Percentiles rank a stretch among this genome's conserved stretches.
phyloP scores from a whole-genome alignment of 2,797 vertebrate genomes.

The Glyptemys insculpta region DNA sequence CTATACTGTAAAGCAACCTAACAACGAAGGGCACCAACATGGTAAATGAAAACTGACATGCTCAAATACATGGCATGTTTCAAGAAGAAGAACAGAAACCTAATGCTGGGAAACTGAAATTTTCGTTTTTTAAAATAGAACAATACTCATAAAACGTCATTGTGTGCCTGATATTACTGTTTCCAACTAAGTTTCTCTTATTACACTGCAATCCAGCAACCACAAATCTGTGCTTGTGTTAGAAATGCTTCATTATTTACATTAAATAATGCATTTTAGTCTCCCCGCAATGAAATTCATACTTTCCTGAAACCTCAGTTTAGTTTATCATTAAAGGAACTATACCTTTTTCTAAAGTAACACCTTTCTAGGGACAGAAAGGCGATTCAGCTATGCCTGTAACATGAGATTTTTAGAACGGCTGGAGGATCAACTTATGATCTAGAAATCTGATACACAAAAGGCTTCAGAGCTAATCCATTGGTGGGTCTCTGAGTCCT shows the following conservation, averaged over 20 bases:
- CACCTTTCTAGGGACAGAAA: conserved; percentile 13
- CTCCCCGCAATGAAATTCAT: neutral
- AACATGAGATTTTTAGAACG: conserved; percentile 48
- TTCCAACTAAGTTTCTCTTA: neutral
- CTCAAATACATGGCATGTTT: neutral
- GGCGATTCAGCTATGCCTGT: neutral
- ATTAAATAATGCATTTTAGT: neutral
- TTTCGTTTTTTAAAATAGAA: neutral
- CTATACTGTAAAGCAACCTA: neutral
- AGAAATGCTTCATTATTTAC: neutral
- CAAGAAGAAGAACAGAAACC: neutral
- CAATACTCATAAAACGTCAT: neutral
- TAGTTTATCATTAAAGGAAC: neutral
- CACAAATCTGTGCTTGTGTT: neutral
- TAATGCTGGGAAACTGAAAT: neutral
- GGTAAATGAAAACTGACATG: neutral
- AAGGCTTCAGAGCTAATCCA: conserved; percentile 69
- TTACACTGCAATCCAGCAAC: neutral
- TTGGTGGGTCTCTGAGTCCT: conserved; percentile 55
- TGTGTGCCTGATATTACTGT: neutral
- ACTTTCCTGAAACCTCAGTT: neutral
- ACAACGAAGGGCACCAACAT: neutral
- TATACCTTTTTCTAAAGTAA: neutral
- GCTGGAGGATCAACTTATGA: conserved; percentile 62
- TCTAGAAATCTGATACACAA: conserved; percentile 68